phyloP scores from a whole-genome alignment of 2,888 invertebrate species.

The Sphaerophoria rueppellii region DNA sequence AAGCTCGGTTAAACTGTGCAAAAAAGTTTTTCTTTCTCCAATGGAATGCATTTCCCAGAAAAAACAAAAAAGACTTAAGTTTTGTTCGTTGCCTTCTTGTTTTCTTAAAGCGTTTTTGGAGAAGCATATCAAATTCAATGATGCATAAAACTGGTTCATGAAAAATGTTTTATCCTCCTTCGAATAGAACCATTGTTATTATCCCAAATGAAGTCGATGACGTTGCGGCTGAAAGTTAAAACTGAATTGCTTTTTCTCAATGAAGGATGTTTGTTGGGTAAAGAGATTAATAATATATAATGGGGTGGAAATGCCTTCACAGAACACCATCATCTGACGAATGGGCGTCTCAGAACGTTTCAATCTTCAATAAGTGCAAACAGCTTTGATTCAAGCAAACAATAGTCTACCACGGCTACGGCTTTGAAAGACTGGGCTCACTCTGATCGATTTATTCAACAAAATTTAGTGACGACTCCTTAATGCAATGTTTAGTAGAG shows the following conservation, averaged over 20 bases:
- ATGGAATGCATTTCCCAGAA: constrained; percentile 3
- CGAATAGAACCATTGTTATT: constrained; percentile 10
- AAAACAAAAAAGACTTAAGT: not conserved
- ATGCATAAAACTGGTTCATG: constrained; percentile 23
- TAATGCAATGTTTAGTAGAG: too few species aligned
- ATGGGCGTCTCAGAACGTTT: too few species aligned
- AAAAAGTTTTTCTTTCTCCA: constrained; percentile 14
- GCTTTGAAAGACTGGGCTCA: too few species aligned
- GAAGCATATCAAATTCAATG: constrained; percentile 5
- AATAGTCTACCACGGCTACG: too few species aligned
- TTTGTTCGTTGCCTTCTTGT: too few species aligned
- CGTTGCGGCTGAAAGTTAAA: too few species aligned
- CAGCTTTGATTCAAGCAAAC: too few species aligned
- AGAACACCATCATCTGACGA: not conserved
- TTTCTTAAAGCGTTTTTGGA: not conserved
- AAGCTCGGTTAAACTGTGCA: too few species aligned
- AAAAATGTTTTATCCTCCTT: not conserved
- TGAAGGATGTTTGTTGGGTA: not conserved
- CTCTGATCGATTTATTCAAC: too few species aligned
- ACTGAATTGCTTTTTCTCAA: not conserved
- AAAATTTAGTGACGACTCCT: too few species aligned
- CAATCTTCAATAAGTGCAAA: too few species aligned
- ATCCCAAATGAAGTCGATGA: not conserved
- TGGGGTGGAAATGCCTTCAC: not conserved
- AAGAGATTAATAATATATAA: constrained; percentile 8